A percentile compares a stretch with the other conserved stretches of the same genome.
Evolutionary conservation across 2,113 vertebrate species (phyloP).

Genomic region (Macrotis lagotis): DNA sequence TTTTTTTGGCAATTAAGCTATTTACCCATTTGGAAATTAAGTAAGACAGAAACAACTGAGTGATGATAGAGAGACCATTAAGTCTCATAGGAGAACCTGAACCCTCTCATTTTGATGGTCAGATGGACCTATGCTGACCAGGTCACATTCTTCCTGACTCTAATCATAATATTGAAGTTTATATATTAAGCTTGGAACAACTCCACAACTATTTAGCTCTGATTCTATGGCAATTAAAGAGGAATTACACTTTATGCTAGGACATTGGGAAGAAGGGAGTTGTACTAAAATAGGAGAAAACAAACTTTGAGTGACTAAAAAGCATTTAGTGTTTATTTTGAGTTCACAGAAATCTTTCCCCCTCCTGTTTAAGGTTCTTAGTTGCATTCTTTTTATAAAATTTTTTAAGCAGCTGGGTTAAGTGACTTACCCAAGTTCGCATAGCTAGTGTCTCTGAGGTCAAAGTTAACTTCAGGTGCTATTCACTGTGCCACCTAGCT

Average conservation of each 20-base stretch:
- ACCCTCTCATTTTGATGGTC: not conserved
- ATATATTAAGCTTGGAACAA: too few species aligned
- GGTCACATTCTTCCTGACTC: not conserved
- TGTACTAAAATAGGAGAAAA: not conserved
- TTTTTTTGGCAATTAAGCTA: too few species aligned
- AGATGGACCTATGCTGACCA: not conserved
- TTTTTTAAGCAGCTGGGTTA: too few species aligned
- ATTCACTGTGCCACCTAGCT: too few species aligned
- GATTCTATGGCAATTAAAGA: not conserved
- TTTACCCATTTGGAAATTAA: too few species aligned
- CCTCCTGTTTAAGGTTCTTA: not conserved
- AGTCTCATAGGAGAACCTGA: not conserved
- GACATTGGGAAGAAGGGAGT: not conserved
- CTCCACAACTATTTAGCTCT: not conserved
- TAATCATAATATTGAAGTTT: too few species aligned
- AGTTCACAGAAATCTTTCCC: not conserved
- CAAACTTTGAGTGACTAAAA: not conserved
- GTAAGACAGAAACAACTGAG: too few species aligned
- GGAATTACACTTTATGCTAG: not conserved
- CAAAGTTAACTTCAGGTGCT: too few species aligned
- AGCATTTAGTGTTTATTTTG: not conserved
- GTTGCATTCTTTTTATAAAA: not conserved
- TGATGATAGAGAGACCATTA: too few species aligned
- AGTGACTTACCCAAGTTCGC: too few species aligned
- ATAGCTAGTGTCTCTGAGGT: too few species aligned